Percentiles rank a stretch among this genome's conserved stretches.
Evolutionary conservation across 2,113 vertebrate species (phyloP).

Genomic region (Pluvialis apricaria): DNA sequence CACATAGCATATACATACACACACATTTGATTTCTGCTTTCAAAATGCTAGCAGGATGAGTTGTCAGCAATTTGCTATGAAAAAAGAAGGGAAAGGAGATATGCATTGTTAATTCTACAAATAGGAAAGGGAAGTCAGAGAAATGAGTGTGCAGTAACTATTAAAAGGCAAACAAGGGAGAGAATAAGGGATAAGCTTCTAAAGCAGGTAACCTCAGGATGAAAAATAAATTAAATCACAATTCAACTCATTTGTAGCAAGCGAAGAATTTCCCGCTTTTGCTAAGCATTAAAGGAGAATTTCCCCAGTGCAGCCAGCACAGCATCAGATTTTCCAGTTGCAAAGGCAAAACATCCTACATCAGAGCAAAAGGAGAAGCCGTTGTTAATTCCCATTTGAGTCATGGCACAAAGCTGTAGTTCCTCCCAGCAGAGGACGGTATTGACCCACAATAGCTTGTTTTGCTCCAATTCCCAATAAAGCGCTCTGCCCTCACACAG

Average conservation of each 20-base stretch:
- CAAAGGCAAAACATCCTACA: not conserved
- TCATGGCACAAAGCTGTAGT: not conserved
- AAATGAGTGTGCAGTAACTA: not conserved
- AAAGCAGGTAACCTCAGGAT: not conserved
- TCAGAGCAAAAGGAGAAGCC: not conserved
- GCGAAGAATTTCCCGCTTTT: not conserved
- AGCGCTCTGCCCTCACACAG: not conserved
- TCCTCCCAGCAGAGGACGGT: conserved; percentile 44
- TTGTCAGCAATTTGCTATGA: not conserved
- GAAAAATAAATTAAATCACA: not conserved
- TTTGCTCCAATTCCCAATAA: not conserved
- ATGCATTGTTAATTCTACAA: not conserved
- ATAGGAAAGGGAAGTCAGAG: not conserved
- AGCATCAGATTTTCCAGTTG: not conserved
- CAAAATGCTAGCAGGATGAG: not conserved
- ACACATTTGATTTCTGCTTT: not conserved
- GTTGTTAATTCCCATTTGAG: not conserved
- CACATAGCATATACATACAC: not conserved
- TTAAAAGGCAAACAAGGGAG: not conserved
- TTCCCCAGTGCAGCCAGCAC: not conserved
- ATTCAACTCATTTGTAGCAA: not conserved
- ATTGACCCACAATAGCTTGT: not conserved
- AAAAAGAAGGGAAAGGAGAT: not conserved
- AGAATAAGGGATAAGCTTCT: not conserved
- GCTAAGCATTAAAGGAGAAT: not conserved